phyloP scores from a whole-genome alignment of 2,797 vertebrate genomes.

The Pyrrhura leucotis region DNA sequence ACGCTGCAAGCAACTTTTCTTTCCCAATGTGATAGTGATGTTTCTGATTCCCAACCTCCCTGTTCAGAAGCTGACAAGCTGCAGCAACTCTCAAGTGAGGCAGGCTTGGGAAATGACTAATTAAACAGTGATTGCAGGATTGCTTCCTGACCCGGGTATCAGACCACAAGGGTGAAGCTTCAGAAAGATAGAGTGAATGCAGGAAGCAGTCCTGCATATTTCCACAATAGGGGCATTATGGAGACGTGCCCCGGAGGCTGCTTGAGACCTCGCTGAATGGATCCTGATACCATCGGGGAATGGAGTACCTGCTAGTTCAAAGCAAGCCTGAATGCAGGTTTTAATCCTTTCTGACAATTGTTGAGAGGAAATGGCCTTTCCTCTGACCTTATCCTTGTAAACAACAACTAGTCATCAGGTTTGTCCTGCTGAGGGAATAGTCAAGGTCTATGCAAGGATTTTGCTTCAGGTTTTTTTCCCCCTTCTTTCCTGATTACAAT shows the following conservation, averaged over 20 bases:
- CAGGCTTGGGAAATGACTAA: constrained; percentile 68
- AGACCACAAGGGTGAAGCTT: constrained; percentile 62
- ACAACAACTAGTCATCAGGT: constrained; percentile 66
- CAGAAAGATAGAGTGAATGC: constrained; percentile 31
- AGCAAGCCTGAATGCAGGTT: constrained; percentile 65
- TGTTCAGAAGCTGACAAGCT: not conserved
- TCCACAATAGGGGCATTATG: constrained; percentile 68
- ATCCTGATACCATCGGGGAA: constrained; percentile 66
- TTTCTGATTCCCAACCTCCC: not conserved
- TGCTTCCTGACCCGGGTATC: constrained; percentile 61
- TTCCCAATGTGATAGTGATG: not conserved
- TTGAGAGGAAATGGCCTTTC: constrained; percentile 73
- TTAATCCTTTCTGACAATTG: constrained; percentile 73
- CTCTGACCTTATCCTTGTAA: constrained; percentile 73
- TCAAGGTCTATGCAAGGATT: constrained; percentile 64
- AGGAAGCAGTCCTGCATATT: constrained; percentile 44
- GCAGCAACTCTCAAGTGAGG: not conserved
- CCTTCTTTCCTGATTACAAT: constrained; percentile 30
- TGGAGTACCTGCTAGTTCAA: constrained; percentile 71
- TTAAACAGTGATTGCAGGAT: constrained; percentile 65
- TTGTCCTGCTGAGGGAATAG: constrained; percentile 52
- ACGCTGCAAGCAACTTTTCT: not conserved
- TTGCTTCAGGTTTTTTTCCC: not conserved
- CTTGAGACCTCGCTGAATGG: constrained; percentile 34
- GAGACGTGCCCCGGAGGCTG: constrained; percentile 63